Evolutionary conservation across 2,888 invertebrate genomes (phyloP), one percentile per base, ranked within the genome.

Genomic region (Argyresthia goedartella): DNA sequence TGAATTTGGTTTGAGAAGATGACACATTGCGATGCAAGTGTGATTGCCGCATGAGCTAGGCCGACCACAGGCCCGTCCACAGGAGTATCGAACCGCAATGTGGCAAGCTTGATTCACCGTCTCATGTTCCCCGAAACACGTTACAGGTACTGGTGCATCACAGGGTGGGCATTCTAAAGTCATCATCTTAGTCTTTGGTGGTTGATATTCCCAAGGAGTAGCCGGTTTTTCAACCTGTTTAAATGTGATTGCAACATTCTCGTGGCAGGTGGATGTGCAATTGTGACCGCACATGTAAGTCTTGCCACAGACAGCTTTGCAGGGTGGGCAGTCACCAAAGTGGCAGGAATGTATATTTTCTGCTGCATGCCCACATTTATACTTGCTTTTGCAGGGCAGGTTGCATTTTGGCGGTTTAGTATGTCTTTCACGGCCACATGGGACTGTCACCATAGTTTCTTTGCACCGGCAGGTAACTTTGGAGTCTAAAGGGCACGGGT

Each of bases 391-490:
- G 78, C 97, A 97, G 0, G 81, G 79, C 53, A 91, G 87, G 54
- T 79, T 85, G 66, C 98, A 98, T 63, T 90, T 91, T 1, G 96
- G 96, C 8, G 95, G 94, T 62, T 91, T 92, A 0, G 92, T 92
- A 59, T 88, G 89, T 53, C 89, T 89, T 62, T 94, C 93, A 53
- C 93, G 88, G 0, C 97, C 97, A 77, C 98, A 98, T 0, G 96
- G 95, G 1, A 97, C 95, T 9, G 89, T 90, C 11, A 95, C 82
- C 46, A 89, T 90, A 1, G 95, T 95, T 54, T 87, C 87, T 47
- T 95, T 95, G 73, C 98, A 98, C 53, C 91, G 89, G 66, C 98
- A 98, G 14, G 92, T 88, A 2, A 92, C 88, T 58, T 91, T 91
- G 4, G 89, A 90, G 49, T 91, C 93, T 53, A 90, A 75, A 1